These are phyloP conservation scores for Pomatostomus ruficeps DNA, from an alignment of 2,113 vertebrate species.

Conservation along the genomic window DNA sequence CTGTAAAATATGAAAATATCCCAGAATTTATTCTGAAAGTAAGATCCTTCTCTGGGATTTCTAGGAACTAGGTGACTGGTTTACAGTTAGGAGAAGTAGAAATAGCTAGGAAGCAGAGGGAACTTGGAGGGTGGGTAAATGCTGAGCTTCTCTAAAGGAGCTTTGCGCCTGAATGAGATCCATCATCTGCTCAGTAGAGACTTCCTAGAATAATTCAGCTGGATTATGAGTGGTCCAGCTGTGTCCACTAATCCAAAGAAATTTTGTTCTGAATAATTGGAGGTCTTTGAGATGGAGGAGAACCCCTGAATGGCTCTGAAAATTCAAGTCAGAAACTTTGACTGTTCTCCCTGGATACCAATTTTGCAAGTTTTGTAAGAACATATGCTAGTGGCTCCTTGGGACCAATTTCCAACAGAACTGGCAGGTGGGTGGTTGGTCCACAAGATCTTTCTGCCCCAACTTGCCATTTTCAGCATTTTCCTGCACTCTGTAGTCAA, in stretches of 20 bases:
- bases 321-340: neutral
- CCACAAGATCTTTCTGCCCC: neutral
- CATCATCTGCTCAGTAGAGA: neutral
- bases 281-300: neutral
- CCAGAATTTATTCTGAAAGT: neutral
- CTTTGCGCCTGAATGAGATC: neutral
- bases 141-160: neutral
- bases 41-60: neutral
- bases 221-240: neutral
- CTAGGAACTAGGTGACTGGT: neutral
- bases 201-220: neutral
- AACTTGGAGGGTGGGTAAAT: neutral
- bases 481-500: fast-evolving
- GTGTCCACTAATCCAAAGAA: neutral
- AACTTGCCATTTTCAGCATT: neutral
- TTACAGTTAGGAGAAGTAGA: neutral
- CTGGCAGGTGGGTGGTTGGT: neutral
- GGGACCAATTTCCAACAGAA: neutral
- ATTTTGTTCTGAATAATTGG: neutral
- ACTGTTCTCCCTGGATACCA: neutral
- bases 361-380: neutral
- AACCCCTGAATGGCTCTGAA: neutral
- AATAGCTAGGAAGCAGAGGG: neutral
- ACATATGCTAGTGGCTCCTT: neutral
- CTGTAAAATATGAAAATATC: neutral